Evolutionary conservation across 2,797 vertebrate genomes (phyloP).

Genomic region (Mormyrus hasselquistii): DNA sequence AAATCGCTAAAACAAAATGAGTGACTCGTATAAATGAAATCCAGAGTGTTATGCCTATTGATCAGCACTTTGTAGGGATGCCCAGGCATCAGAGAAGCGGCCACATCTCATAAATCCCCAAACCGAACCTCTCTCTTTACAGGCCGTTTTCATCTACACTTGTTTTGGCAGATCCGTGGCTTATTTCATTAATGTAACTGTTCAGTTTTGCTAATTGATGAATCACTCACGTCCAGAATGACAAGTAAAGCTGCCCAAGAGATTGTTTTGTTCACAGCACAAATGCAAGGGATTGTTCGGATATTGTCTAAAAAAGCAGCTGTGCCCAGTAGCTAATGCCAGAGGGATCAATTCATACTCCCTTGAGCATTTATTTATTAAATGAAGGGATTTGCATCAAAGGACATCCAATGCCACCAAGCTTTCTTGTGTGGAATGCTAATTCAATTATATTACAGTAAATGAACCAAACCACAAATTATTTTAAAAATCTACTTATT

Average conservation of each 20-base stretch:
- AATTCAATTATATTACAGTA: not conserved
- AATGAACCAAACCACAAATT: conserved; percentile 4
- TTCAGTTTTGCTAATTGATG: not conserved
- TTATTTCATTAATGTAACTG: not conserved
- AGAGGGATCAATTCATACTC: not conserved
- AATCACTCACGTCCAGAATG: not conserved
- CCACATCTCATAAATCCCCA: not conserved
- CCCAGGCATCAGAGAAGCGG: not conserved
- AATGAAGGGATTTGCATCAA: not conserved
- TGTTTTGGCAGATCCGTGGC: not conserved
- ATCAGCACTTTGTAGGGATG: not conserved
- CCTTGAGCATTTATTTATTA: not conserved
- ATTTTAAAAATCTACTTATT: not conserved
- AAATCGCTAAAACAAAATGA: not conserved
- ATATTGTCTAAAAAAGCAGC: not conserved
- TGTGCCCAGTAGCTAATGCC: not conserved
- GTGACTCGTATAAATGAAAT: not conserved
- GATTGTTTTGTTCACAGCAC: not conserved
- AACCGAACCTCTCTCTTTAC: not conserved
- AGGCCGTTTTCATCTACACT: not conserved
- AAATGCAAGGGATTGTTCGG: not conserved
- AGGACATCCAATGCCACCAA: conserved; percentile 3
- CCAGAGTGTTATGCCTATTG: not conserved
- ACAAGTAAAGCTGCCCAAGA: not conserved
- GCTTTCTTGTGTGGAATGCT: not conserved